Base-by-base conservation (phyloP, 1,140 invertebrate species). In the Odontomachus brunneus region DNA sequence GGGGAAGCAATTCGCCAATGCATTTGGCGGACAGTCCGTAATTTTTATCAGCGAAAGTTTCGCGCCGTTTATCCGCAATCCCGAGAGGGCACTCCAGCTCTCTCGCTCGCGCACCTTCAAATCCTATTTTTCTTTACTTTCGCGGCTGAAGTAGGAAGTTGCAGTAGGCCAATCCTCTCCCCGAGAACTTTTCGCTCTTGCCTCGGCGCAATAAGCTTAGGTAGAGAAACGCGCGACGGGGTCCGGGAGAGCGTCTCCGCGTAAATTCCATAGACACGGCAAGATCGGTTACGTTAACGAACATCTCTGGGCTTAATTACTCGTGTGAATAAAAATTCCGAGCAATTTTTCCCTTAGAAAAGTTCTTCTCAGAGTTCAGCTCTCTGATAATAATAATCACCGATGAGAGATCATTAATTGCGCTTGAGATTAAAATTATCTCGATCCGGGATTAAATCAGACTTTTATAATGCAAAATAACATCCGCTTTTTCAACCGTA, bases 131-230 rank as follows among this genome's bases (percentile, higher is more conserved):
- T 84, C 84, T 87, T 88, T 83, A 84, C 84, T 86, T 86, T 88
- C 51, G 75, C 81, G 75, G 87, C 88, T 89, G 60, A 89, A 86
- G 88, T 89, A 89, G 88, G 73, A 89, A 88, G 59, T 88, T 86
- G 75, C 87, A 84, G 63, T 86, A 88, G 84, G 81, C 74, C 87
- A 88, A 72, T 84, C 74, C 82, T 74, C 55, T 57, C 33, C 19
- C 19, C 65, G n/a, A 14, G 71, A 88, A 72, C 83, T 86, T 26
- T 89, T 86, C 65, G 88, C 87, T 88, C 84, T 84, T 76, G 87
- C 87, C 84, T 88, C 86, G 75, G 80, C 87, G 75, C 87, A 84
- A 86, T 89, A 89, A 88, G 81, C 84, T 88, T 86, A 80, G 49
- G 71, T 19, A 51, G 51, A 82, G 44, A 69, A 67, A 69, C 24